phyloP scores from a whole-genome alignment of 2,888 invertebrate species.

The Xylota segnis region DNA sequence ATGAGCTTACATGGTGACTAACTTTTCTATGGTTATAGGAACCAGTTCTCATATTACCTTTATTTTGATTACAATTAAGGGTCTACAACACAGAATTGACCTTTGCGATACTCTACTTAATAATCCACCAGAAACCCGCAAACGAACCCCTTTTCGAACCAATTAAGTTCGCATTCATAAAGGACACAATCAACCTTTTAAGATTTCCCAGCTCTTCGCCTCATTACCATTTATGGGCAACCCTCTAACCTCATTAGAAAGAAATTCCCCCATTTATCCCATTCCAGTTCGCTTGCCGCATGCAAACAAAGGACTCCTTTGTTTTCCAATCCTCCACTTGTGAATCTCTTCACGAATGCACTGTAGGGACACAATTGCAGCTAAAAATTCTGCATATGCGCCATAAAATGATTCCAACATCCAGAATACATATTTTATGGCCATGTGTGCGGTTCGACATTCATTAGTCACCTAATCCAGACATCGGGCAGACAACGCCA shows the following conservation, averaged over 20 bases:
- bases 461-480: conserved; percentile 37
- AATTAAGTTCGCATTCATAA: background rate
- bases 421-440: background rate
- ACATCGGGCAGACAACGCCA: conserved; percentile 13
- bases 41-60: background rate
- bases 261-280: background rate
- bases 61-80: too few species aligned
- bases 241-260: conserved; percentile 3
- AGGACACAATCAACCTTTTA: background rate
- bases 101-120: background rate
- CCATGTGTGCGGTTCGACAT: conserved; percentile 4
- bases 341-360: background rate
- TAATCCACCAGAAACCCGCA: background rate
- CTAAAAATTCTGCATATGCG: conserved; percentile 4
- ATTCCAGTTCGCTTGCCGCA: background rate
- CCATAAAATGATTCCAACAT: background rate
- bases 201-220: background rate
- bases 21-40: background rate
- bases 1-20: background rate
- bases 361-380: conserved; percentile 24
- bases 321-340: background rate
- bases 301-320: conserved; percentile 21
- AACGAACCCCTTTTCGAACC: background rate
- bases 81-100: background rate
- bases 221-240: conserved; percentile 14